Evolutionary conservation across 2,113 vertebrate genomes (phyloP), one percentile per base, ranked within the genome.

Genomic region (Pogona vitticeps): DNA sequence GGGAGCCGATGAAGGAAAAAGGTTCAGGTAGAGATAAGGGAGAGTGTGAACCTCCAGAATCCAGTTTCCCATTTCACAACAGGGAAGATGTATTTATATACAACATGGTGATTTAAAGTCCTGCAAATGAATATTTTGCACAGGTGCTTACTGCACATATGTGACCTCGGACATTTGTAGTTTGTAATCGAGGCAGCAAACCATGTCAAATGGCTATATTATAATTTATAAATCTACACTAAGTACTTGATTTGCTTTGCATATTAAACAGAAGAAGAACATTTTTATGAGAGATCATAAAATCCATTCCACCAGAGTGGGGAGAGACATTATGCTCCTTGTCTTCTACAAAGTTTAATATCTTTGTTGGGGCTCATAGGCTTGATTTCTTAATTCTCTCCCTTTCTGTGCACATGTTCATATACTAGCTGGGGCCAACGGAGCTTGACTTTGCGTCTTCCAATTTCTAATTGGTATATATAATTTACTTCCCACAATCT

Each of bases 401-500:
- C 26, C 28, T 65, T 65, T 67, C 65, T 67, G 23, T 67, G 0
- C 90, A 76, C 26, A 23, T 36, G 46, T 2, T 40, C 68, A 61
- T 40, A 88, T 90, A 94, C 73, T 85, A 70, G 38, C 88, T 94
- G 88, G 90, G 86, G 92, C 92, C 88, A 94, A 92, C 91, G 85
- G 91, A 89, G 87, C 89, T 96, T 94, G 88, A 89, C 80, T 94
- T 92, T 90, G 93, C 90, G 82, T 92, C 91, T 95, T 95, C 93
- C 91, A 95, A 95, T 93, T 96, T 97, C 96, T 96, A 97, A 97
- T 97, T 91, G 93, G 93, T 91, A 94, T 92, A 96, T 95, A 96
- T 96, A 97, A 97, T 97, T 86, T 96, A 96, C 94, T 96, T 96
- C 93, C 93, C 90, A 89, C 96, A 97, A 97, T 96, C 96, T 96